phyloP scores from a whole-genome alignment of 2,113 vertebrate species.

The Oncorhynchus nerka region DNA sequence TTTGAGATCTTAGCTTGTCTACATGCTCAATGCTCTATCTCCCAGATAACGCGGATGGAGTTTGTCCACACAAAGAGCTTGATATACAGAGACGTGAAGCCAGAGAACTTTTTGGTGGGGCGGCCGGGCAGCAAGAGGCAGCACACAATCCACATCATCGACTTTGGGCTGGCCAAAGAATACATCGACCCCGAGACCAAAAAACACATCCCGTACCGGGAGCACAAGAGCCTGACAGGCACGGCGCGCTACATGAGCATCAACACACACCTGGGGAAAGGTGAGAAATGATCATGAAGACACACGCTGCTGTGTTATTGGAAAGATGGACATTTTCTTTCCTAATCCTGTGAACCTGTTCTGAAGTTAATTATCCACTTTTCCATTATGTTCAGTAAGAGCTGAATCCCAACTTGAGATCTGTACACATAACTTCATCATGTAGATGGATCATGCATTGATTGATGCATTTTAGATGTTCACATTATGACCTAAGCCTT shows the following conservation, averaged over 20 bases:
- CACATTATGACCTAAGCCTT: neutral
- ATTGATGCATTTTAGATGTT: neutral
- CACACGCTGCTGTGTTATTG: no score
- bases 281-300: constrained; percentile 53
- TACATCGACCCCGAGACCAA: constrained; percentile 99
- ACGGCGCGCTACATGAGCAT: constrained; percentile 99
- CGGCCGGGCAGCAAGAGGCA: constrained; percentile 93
- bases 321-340: no score
- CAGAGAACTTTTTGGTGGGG: constrained; percentile 96
- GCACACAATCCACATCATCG: constrained; percentile 97
- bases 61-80: constrained; percentile 96
- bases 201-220: constrained; percentile 99
- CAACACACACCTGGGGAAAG: constrained; percentile 96
- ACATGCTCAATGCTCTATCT: neutral
- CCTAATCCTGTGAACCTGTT: no score
- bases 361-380: no score
- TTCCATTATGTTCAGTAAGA: no score
- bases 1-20: neutral
- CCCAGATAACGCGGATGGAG: constrained; percentile 95
- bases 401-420: no score
- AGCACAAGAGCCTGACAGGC: constrained; percentile 98
- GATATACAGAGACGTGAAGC: constrained; percentile 97
- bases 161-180: constrained; percentile 99
- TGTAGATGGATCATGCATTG: no score
- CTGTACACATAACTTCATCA: no score